These are phyloP conservation scores for Buphagus erythrorhynchus DNA, from an alignment of 2,797 vertebrate genomes.

Conservation along the genomic window DNA sequence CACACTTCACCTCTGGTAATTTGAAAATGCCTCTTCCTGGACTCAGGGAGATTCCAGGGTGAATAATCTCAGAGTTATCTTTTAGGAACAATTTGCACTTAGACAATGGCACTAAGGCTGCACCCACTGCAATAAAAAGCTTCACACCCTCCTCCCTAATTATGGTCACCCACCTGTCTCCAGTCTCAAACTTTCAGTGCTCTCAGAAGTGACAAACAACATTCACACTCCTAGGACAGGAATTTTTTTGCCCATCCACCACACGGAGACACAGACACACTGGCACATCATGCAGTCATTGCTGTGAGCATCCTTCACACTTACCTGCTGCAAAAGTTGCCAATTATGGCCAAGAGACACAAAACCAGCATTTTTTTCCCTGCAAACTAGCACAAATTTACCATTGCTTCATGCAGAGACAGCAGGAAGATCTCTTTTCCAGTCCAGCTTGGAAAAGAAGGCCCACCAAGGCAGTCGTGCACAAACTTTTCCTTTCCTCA, in stretches of 20 bases:
- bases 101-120: not conserved
- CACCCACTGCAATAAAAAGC: not conserved
- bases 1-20: not conserved
- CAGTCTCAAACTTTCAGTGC: not conserved
- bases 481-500: not conserved
- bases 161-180: not conserved
- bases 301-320: fast-evolving
- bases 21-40: not conserved
- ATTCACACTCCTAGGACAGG: not conserved
- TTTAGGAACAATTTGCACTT: not conserved
- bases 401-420: not conserved
- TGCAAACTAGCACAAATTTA: not conserved
- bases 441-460: not conserved
- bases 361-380: not conserved
- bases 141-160: not conserved
- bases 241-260: not conserved
- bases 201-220: not conserved
- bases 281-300: fast-evolving
- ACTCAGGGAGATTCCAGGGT: not conserved
- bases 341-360: not conserved
- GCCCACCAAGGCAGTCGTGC: not conserved
- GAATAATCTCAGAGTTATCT: not conserved
- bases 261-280: not conserved
- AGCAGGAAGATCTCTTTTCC: not conserved
- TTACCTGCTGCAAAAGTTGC: not conserved